Percentiles rank a stretch among this genome's conserved stretches.
phyloP scores from a whole-genome alignment of 30 jellyfish, hydroid and myxozoan genomes.

The Aurelia sp. region DNA sequence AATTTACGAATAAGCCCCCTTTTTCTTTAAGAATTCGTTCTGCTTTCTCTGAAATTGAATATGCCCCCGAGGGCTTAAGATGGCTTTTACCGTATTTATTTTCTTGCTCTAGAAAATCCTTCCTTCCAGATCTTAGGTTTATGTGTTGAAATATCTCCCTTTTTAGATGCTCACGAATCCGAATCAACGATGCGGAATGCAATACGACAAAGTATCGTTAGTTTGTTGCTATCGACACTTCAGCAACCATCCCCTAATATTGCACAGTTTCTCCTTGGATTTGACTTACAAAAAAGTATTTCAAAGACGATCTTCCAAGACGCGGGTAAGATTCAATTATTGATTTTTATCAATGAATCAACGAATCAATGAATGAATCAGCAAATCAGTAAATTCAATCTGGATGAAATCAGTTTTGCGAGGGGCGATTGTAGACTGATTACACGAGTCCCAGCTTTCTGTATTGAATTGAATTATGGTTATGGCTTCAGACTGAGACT shows the following conservation, averaged over 20 bases:
- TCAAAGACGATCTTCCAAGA: conserved; percentile 89
- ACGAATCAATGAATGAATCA: neutral
- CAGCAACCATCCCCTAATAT: conserved; percentile 83
- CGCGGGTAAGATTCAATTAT: conserved; percentile 66
- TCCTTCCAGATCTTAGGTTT: no score
- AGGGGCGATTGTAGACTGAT: no score
- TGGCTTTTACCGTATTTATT: no score
- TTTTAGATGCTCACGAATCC: neutral
- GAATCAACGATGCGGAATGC: conserved; percentile 56
- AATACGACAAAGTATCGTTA: conserved; percentile 80
- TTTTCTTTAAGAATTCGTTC: no score
- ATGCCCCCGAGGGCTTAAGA: no score
- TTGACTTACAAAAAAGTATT: conserved; percentile 64
- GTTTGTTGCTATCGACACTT: conserved; percentile 70
- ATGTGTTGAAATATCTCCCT: no score
- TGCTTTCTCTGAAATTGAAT: no score
- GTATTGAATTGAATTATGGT: no score
- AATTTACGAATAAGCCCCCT: no score
- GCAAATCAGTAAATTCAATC: neutral
- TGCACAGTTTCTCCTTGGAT: conserved; percentile 91
- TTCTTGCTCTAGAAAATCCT: no score
- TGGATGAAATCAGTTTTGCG: neutral
- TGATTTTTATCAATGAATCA: neutral
- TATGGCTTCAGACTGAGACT: no score
- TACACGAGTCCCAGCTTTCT: no score